phyloP scores from a whole-genome alignment of 2,888 invertebrate species.

The Leuctra nigra region DNA sequence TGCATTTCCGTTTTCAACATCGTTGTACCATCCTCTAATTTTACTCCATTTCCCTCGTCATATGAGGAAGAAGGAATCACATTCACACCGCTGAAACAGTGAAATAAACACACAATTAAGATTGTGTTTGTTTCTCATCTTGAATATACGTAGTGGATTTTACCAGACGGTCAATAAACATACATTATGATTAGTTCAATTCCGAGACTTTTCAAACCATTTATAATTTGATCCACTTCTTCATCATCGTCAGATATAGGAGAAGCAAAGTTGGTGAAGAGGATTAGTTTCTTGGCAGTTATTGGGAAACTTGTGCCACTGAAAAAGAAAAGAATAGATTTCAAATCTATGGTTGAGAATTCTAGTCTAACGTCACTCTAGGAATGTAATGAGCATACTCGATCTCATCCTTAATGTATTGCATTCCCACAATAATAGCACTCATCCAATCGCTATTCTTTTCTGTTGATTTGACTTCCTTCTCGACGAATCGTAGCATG shows the following conservation, averaged over 20 bases:
- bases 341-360: too few species aligned
- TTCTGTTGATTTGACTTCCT: constrained; percentile 39
- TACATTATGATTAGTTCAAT: constrained; percentile 59
- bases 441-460: constrained; percentile 61
- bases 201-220: constrained; percentile 48
- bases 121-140: background rate
- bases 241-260: constrained; percentile 44
- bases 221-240: constrained; percentile 45
- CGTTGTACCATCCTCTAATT: too few species aligned
- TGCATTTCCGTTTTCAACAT: too few species aligned
- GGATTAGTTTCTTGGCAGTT: constrained; percentile 47
- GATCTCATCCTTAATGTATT: constrained; percentile 42
- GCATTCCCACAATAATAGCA: constrained; percentile 50
- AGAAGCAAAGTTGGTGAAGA: constrained; percentile 58
- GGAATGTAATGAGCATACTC: constrained; percentile 34
- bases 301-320: background rate
- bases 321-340: too few species aligned
- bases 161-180: constrained; percentile 32
- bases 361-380: too few species aligned
- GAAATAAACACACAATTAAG: background rate
- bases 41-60: too few species aligned
- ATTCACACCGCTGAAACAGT: too few species aligned
- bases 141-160: background rate
- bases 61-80: too few species aligned
- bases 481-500: constrained; percentile 44